Evolutionary conservation across 2,113 vertebrate species (phyloP), one percentile per base, ranked within the genome.

Genomic region (Larimichthys crocea): DNA sequence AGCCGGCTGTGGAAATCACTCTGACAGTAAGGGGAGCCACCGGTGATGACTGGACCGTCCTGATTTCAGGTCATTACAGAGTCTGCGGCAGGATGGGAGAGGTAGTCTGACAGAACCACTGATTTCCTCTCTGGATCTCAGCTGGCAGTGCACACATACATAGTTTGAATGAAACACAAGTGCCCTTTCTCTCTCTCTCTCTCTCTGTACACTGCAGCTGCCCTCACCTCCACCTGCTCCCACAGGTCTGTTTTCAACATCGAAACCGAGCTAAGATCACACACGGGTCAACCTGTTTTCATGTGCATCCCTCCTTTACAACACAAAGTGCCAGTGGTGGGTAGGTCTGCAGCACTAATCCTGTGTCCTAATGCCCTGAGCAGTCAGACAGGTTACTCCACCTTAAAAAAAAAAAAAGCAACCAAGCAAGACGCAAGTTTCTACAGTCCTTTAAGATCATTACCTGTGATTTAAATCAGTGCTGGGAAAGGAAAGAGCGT

Each of bases 361-460:
- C 83, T 56, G 63, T 20, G 14, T 40, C 35, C 35, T 8, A n/a
- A 66, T 74, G 70, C 76, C 76, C 31, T 1, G 46, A 87, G 91
- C 57, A 63, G 86, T 80, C 79, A 80, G 76, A 87, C 84, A 83
- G 82, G 87, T 93, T 86, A 82, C 81, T 80, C 88, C 72, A 82
- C 69, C 62, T 81, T 77, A 71, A 31, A 77, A 62, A 35, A 6
- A 6, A 31, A 35, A 35, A 69, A 76, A 77, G 62, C 12, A 66
- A 62, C 14, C 19, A 1, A 44, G 11, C 19, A 19, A 63, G 22
- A 7, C 31, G 44, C 2, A 55, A 15, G 42, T 78, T 72, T 63
- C 62, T 50, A 57, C 26, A 61, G 11, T 52, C 35, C 24, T 74
- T 74, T 19, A 48, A 49, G 16, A 12, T 80, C 35, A 24, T 48